A percentile compares a stretch with the other conserved stretches of the same genome.
These are phyloP conservation scores for Girardia tigrina DNA, from an alignment of 2,888 invertebrate genomes.

Conservation along the genomic window DNA sequence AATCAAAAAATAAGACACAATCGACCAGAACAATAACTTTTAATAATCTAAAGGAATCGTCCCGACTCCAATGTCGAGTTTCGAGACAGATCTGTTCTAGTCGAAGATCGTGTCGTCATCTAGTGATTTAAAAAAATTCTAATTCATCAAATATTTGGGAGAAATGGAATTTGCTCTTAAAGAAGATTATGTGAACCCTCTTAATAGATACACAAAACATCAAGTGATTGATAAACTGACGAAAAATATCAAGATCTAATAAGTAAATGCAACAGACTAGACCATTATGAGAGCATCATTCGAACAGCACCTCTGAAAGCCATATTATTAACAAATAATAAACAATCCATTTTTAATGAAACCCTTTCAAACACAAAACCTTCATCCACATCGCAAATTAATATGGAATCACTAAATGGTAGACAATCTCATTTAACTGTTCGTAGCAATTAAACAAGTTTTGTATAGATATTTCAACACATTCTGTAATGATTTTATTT, in stretches of 20 bases:
- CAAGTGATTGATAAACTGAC: background rate
- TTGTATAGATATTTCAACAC: background rate
- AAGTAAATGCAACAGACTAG: background rate
- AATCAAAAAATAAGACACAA: no score
- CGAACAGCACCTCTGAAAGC: background rate
- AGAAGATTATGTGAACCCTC: background rate
- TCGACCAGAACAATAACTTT: no score
- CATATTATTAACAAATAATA: background rate
- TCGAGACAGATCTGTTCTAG: no score
- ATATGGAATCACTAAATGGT: background rate
- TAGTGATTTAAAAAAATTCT: no score
- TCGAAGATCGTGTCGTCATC: no score
- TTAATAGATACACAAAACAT: background rate
- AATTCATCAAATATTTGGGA: background rate
- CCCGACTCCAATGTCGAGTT: no score
- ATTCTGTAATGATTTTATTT: no score
- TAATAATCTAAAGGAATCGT: no score
- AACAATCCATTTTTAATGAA: background rate
- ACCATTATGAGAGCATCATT: background rate
- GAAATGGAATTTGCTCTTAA: background rate
- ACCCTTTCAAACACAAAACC: background rate
- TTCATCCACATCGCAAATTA: background rate
- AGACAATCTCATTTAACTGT: background rate
- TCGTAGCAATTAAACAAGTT: background rate
- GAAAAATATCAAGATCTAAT: background rate